phyloP scores from a whole-genome alignment of 2,113 vertebrate genomes.

The Lates calcarifer region DNA sequence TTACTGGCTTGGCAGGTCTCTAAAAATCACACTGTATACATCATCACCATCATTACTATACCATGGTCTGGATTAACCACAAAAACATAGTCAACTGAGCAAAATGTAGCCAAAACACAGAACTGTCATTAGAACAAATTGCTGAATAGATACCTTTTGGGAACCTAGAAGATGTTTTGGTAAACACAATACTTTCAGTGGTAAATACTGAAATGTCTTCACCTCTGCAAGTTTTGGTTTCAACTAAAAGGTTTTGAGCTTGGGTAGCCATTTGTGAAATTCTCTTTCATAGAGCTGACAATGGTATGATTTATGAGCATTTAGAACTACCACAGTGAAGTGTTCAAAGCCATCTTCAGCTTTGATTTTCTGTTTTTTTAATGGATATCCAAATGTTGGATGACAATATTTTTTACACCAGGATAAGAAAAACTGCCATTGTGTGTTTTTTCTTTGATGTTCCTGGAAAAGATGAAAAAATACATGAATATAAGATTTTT shows the following conservation, averaged over 20 bases:
- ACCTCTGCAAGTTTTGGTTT: too few relatives aligned
- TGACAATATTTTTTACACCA: neutral
- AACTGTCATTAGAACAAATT: neutral
- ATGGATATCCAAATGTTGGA: neutral
- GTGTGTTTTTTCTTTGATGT: neutral
- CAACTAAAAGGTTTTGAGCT: too few relatives aligned
- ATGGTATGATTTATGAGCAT: too few relatives aligned
- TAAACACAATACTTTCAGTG: neutral
- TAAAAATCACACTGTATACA: too few relatives aligned
- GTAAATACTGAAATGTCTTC: neutral
- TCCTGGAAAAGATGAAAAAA: neutral
- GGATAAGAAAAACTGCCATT: neutral
- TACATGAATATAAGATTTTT: constrained; percentile 1
- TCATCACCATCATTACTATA: too few relatives aligned
- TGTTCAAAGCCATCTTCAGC: neutral
- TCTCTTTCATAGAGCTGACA: too few relatives aligned
- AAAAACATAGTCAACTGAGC: neutral
- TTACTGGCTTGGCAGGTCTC: too few relatives aligned
- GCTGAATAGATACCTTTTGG: neutral
- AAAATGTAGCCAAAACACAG: neutral
- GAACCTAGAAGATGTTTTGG: too few relatives aligned
- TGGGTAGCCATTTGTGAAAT: too few relatives aligned
- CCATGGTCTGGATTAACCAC: neutral
- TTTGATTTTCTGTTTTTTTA: neutral
- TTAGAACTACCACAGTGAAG: too few relatives aligned